phyloP scores from a whole-genome alignment of 1,140 invertebrate genomes.

The Drosophila hydei region DNA sequence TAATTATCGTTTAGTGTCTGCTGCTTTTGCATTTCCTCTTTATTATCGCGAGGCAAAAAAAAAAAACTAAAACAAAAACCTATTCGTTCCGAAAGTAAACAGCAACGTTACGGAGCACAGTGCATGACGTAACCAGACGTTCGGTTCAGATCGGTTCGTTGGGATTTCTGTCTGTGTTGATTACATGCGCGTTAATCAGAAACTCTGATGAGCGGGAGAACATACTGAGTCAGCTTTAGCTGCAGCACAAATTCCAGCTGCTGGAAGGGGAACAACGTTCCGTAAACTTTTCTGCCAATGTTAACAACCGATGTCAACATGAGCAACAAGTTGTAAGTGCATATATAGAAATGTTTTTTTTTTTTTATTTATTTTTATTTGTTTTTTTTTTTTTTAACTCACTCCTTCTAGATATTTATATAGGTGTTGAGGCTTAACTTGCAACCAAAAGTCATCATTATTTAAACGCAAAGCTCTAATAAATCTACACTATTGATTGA shows the following conservation, averaged over 20 bases:
- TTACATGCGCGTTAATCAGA: constrained; percentile 35
- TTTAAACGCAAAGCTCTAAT: too few species aligned
- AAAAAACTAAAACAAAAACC: too few species aligned
- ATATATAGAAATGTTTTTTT: not conserved
- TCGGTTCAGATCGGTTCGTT: constrained; percentile 11
- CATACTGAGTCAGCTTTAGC: constrained; percentile 19
- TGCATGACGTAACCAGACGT: constrained; percentile 32
- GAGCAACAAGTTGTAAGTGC: not conserved
- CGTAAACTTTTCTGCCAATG: constrained; percentile 13
- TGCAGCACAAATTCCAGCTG: not conserved
- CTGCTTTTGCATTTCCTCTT: constrained; percentile 3
- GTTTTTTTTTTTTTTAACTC: too few species aligned
- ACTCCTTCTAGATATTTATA: too few species aligned
- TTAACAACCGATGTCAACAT: constrained; percentile 12
- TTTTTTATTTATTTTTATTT: too few species aligned
- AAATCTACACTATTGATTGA: too few species aligned
- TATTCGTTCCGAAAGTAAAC: constrained; percentile 13
- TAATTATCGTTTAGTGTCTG: constrained; percentile 17
- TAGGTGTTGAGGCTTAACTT: too few species aligned
- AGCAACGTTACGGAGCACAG: not conserved
- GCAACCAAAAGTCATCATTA: not conserved
- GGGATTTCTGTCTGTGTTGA: constrained; percentile 9
- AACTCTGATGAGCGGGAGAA: constrained; percentile 1
- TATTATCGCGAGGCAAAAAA: not conserved
- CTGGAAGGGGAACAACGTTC: constrained; percentile 11